Base-by-base conservation (phyloP, 1,140 invertebrate species). In the Drosophila repleta region DNA sequence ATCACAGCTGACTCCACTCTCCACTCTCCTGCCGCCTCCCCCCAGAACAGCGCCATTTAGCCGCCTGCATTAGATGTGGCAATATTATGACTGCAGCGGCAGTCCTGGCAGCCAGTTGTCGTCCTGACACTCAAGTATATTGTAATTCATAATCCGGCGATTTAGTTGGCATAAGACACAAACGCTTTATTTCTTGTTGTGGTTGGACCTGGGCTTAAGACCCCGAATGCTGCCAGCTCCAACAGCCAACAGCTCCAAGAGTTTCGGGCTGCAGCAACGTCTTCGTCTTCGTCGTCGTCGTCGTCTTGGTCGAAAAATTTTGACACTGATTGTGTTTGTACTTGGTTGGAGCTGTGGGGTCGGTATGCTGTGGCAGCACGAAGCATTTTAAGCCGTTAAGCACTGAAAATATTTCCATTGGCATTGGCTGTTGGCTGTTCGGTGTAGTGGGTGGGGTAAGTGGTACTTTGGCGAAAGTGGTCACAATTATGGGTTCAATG, bases 121-220 rank as follows among this genome's bases (percentile, higher is more conserved):
- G 61, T 71, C 68, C 51, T 65, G 61, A 45, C 74, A 74, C 65
- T 65, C 74, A 76, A 81, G 78, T 85, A 78, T 85, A 85, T 85
- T 85, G 82, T 85, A 85, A 85, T 85, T 85, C 82, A 88, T 88
- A 85, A 85, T 85, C 82, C 83, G 71, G 67, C 82, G 82, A 68
- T 85, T 84, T 84, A 71, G 66, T 69, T 85, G 78, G 69, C 82
- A 88, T 69, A 88, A 88, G 83, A 85, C 82, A 81, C 78, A 78
- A 57, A 76, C 82, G 82, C 56, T 79, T 85, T 87, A 81, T 73
- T 81, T 71, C 67, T 76, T 72, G 71, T 83, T 83, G 79, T 79
- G 80, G 79, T 79, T 75, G 45, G 56, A 62, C 58, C 49, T 45
- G 51, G 71, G 72, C 79, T 83, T 79, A 83, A 79, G 80, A 69